Base-by-base conservation (phyloP, 2,797 vertebrate species). In the Harpagifer antarcticus region DNA sequence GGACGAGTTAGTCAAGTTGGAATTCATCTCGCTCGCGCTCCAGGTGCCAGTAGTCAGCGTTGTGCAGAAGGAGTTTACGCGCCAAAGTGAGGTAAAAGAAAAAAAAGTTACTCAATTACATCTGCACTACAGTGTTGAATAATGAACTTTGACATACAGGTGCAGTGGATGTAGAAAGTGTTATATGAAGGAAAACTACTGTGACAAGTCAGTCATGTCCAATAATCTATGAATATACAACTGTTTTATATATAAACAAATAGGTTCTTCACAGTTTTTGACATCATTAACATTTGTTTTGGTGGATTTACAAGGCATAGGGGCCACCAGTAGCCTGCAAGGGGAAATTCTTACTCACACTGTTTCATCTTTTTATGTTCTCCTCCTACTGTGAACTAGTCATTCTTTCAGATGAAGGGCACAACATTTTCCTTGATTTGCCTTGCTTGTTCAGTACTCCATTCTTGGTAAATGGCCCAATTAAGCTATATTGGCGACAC, bases 21-120 rank as follows among this genome's bases (percentile, higher is more conserved):
- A 98, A 84, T 95, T 98, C 86, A 75, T 97, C 27, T 96, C 97
- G 9, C 91, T 94, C 1, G 94, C 95, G 63, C 92, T 98, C 69
- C 95, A 89, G 76, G 94, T 97, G 67, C 97, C 97, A 0, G 96
- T 96, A 4, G 89, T 97, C 89, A 97, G 97, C 93, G 95, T 98
- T 53, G 96, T 96, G 80, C 93, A 92, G 79, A 90, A 78, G 65
- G 95, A 96, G 91, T 96, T 97, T 74, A 93, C 93, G 69, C 94
- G 96, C 71, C 79, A 94, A 83, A 97, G 95, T 72, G 90, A 96
- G 96, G 97, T 98, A 94, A 95, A 93, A 49, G 16, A 47, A 94
- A 91, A 53, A 45, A 15, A 27, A n/a, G 37, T 48, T 68, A 47
- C n/a, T 40, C 3, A 65, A 33, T 62, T 66, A 14, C 20, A 62